Conservation (phyloP, 2,113 vertebrate genomes). For the Triplophysa rosa region DNA sequence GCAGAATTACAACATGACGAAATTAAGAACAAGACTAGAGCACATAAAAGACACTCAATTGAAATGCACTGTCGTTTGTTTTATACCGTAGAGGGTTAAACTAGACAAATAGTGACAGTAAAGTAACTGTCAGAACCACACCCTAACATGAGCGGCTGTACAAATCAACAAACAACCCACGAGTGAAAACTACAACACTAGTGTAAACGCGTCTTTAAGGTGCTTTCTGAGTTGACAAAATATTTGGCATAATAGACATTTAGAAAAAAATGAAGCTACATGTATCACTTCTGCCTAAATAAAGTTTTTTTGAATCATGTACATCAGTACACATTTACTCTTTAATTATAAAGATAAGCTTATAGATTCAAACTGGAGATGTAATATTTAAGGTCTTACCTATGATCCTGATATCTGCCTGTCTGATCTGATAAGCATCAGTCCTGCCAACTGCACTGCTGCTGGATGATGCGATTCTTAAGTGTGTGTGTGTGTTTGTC, state of each 20-base stretch:
- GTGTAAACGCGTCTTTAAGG: too few species aligned
- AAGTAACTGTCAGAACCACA: constrained; percentile 5
- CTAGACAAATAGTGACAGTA: background rate
- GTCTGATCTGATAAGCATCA: constrained; percentile 22
- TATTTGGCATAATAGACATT: too few species aligned
- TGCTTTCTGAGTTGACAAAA: background rate
- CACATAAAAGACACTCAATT: background rate
- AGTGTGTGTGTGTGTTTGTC: background rate
- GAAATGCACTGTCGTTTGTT: background rate
- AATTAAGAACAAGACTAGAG: background rate
- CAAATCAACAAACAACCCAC: background rate
- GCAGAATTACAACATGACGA: background rate
- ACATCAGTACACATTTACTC: background rate
- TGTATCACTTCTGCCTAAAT: background rate
- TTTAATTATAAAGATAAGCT: background rate
- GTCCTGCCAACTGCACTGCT: constrained; percentile 13
- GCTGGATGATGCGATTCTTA: constrained; percentile 5
- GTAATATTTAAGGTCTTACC: constrained; percentile 15
- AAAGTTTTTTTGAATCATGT: too few species aligned
- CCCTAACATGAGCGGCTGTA: background rate
- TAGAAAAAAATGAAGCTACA: background rate
- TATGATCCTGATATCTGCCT: constrained; percentile 21
- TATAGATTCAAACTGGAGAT: background rate
- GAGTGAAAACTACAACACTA: background rate
- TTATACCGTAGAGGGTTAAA: background rate